Evolutionary conservation across 1,140 invertebrate species (phyloP), one percentile per base, ranked within the genome.

Genomic region (Contarinia nasturtii): DNA sequence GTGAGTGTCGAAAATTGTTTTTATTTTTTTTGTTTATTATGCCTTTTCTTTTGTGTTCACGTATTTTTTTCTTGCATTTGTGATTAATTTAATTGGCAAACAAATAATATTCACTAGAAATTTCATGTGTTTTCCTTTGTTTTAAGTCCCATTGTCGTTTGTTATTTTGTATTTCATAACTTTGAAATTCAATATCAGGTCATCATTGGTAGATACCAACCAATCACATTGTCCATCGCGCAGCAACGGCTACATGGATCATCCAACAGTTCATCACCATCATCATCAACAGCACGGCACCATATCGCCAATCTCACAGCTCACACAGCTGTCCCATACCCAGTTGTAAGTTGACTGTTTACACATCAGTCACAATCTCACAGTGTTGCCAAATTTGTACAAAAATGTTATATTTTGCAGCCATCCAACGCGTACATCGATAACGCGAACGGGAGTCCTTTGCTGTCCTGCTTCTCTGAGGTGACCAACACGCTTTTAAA

Each of bases 401-500:
- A 27, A 10, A 27, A 27, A 27, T 5, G 10, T 27, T 27, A 10
- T 27, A 5, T 27, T 5, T 27, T 27, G 27, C 27, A 27, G 59
- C 17, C 58, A 20, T 57, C 60, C 12, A 52, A 44, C 43, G 52
- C 50, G 12, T 52, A 51, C 44, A 46, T 4, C 70, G 63, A 71
- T 68, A 72, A 78, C 66, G 68, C 72, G 67, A 76, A 80, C 70
- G 73, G 75, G 67, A 82, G 79, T 79, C 79, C 80, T 74, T 55
- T 84, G 73, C 57, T 82, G 72, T 82, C 80, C 70, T n/a, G n/a
- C n/a, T 79, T 82, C 75, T 80, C 79, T 71, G 79, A 82, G 75
- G 79, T 83, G 71, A 82, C 80, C 58, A 81, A 82, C 68, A 80
- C 80, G 53, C 63, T 81, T 53, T 73, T 82, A 65, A 79, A 79